These are phyloP conservation scores for Ctenopoma multispine DNA, from an alignment of 2,797 vertebrate genomes.

Conservation along the genomic window DNA sequence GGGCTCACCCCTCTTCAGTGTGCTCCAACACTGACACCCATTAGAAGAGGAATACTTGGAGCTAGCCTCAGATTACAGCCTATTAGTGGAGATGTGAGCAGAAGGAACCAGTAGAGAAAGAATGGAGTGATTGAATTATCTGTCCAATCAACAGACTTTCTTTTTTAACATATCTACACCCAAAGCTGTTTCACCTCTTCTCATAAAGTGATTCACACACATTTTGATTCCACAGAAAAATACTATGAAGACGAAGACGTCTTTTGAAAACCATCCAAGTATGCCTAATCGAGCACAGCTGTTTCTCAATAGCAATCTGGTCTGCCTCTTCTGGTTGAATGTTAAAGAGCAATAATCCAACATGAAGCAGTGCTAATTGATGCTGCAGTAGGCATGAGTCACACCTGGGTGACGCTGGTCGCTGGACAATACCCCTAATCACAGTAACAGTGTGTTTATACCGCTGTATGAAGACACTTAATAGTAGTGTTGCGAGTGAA, in stretches of 20 bases:
- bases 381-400: background rate
- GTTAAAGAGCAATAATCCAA: too few species aligned
- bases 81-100: conserved; percentile 5
- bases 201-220: too few species aligned
- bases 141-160: background rate
- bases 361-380: background rate
- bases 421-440: conserved; percentile 14
- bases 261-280: background rate
- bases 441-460: background rate
- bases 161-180: too few species aligned
- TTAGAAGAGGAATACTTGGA: background rate
- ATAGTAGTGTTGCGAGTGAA: background rate
- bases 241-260: background rate
- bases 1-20: conserved; percentile 4
- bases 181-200: too few species aligned
- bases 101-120: background rate
- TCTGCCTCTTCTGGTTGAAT: background rate
- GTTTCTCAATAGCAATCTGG: background rate
- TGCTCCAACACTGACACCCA: conserved; percentile 4
- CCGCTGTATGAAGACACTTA: background rate
- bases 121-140: background rate
- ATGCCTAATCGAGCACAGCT: background rate
- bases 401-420: background rate
- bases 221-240: too few species aligned
- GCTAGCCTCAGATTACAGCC: conserved; percentile 7